phyloP scores from a whole-genome alignment of 1,140 invertebrate species.

The Drosophila kanapiae region DNA sequence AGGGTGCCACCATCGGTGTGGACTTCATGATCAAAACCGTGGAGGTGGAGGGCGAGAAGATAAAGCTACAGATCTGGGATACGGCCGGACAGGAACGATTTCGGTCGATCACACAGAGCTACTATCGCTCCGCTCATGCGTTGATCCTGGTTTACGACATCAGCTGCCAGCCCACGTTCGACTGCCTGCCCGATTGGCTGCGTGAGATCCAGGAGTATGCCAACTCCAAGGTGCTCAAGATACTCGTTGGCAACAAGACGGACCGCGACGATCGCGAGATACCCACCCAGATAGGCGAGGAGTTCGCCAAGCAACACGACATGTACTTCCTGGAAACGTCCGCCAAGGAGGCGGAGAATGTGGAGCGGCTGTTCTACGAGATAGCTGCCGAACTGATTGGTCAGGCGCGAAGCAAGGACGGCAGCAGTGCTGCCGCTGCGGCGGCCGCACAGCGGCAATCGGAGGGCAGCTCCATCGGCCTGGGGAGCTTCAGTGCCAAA shows the following conservation, averaged over 20 bases:
- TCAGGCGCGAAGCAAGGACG: constrained; percentile 86
- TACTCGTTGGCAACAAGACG: constrained; percentile 98
- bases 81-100: constrained; percentile 95
- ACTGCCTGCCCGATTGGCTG: constrained; percentile 97
- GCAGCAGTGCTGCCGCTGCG: constrained; percentile 61
- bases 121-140: constrained; percentile 98
- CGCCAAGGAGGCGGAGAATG: constrained; percentile 98
- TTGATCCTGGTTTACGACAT: constrained; percentile 99
- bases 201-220: constrained; percentile 98
- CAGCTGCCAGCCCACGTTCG: constrained; percentile 98
- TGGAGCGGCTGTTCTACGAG: constrained; percentile 98
- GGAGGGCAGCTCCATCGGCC: constrained; percentile 68
- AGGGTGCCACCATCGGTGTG: constrained; percentile 99
- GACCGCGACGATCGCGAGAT: constrained; percentile 98
- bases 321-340: constrained; percentile 99
- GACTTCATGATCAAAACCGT: constrained; percentile 99
- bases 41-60: constrained; percentile 98
- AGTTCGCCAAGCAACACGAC: constrained; percentile 97
- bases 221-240: constrained; percentile 96
- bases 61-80: constrained; percentile 99
- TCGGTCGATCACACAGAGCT: constrained; percentile 97
- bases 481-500: constrained; percentile 75
- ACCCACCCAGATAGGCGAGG: constrained; percentile 96
- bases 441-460: constrained; percentile 59
- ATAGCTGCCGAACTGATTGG: constrained; percentile 97